Conservation (phyloP, 1,140 invertebrate species). For the Musca domestica region DNA sequence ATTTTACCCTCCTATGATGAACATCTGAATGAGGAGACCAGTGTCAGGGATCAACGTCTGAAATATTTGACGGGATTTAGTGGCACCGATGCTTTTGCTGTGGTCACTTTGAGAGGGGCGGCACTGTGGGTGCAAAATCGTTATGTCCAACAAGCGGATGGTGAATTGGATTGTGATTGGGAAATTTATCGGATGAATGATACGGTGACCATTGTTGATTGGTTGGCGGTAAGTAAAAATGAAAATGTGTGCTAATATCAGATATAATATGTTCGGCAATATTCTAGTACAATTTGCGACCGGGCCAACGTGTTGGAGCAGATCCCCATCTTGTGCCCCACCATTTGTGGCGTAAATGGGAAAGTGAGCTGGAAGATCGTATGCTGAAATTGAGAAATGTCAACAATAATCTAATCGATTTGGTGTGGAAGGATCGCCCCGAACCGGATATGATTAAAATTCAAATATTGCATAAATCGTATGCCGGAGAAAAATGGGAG, state of each 20-base stretch:
- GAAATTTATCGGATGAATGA: conserved; percentile 71
- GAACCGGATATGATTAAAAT: conserved; percentile 59
- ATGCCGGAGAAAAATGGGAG: conserved; percentile 61
- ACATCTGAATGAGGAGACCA: conserved; percentile 71
- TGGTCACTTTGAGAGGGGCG: conserved; percentile 73
- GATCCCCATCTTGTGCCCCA: conserved; percentile 75
- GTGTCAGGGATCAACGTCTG: conserved; percentile 73
- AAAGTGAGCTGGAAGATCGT: conserved; percentile 58
- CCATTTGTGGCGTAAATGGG: conserved; percentile 62
- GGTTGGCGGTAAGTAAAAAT: conserved; percentile 57
- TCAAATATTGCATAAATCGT: conserved; percentile 55
- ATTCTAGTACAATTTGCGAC: conserved; percentile 62
- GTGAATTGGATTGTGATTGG: conserved; percentile 78
- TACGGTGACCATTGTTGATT: conserved; percentile 62
- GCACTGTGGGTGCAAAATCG: conserved; percentile 88
- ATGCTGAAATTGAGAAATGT: conserved; percentile 64
- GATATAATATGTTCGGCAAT: conserved; percentile 37
- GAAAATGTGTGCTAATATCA: not conserved
- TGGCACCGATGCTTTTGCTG: conserved; percentile 76
- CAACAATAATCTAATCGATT: conserved; percentile 74
- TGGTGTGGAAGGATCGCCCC: conserved; percentile 71
- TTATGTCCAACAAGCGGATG: conserved; percentile 76
- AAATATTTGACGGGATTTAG: conserved; percentile 84
- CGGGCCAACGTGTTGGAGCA: conserved; percentile 71
- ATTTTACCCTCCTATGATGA: conserved; percentile 76